phyloP scores from a whole-genome alignment of 1,140 invertebrate genomes.

The Drosophila ogumai region DNA sequence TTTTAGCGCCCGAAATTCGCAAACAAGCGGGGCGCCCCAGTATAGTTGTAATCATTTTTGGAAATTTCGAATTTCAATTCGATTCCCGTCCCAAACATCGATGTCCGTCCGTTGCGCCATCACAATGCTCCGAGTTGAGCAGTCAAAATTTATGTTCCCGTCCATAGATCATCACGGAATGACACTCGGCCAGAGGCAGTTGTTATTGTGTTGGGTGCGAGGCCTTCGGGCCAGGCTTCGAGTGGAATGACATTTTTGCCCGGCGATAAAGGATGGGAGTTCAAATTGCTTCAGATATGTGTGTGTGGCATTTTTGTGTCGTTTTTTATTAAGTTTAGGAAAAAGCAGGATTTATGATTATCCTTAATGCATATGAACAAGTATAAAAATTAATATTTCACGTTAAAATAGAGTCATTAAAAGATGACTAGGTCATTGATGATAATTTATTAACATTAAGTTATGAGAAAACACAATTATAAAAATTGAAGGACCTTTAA shows the following conservation, averaged over 20 bases:
- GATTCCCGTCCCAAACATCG: constrained; percentile 62
- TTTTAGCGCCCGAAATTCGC: constrained; percentile 58
- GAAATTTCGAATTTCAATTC: constrained; percentile 68
- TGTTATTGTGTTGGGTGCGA: constrained; percentile 16
- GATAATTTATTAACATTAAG: background rate
- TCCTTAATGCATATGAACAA: too few relatives aligned
- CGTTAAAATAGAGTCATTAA: background rate
- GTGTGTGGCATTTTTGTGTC: background rate
- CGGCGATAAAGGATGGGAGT: constrained; percentile 14
- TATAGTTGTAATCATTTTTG: constrained; percentile 75
- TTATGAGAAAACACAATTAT: background rate
- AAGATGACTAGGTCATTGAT: background rate
- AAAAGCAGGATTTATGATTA: background rate
- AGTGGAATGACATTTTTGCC: background rate
- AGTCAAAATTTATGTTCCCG: constrained; percentile 73
- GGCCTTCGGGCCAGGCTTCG: constrained; percentile 1
- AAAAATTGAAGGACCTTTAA: too few relatives aligned
- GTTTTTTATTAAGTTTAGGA: constrained; percentile 8
- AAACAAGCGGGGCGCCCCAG: constrained; percentile 31
- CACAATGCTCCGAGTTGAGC: constrained; percentile 44
- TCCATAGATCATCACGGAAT: constrained; percentile 71
- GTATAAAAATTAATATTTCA: background rate
- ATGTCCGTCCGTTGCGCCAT: constrained; percentile 19
- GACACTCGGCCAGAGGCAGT: constrained; percentile 52
- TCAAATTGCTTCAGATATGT: constrained; percentile 10